Evolutionary conservation across 2,888 invertebrate species (phyloP), one percentile per base, ranked within the genome.

Genomic region (Lepidochitona cinerea): DNA sequence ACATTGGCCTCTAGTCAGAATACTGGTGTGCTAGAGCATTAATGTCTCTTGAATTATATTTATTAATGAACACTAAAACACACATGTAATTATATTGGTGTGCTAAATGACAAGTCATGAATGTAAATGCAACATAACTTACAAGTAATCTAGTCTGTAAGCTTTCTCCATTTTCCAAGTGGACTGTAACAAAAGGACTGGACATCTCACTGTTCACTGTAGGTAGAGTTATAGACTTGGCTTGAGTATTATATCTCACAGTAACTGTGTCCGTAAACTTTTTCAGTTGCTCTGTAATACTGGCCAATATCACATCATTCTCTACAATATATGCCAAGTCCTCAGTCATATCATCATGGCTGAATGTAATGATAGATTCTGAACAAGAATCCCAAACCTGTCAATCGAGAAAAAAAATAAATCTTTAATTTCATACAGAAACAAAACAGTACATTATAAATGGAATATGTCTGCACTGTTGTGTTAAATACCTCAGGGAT

Each of bases 331-430:
- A 97, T 0, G 97, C 96, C 0, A 99, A 93, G 88, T 96, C 94
- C 65, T 94, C 93, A 32, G 93, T 92, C 83, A 94, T 91, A 77
- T 94, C 92, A 18, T 95, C 94, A 75, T 95, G 92, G 83, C 94
- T 95, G 89, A 98, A 98, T 75, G 95, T 94, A 78, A 98, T 97
- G 84, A 95, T 92, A 0, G 97, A 95, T 90, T 97, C 95, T 0
- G 98, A 97, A 87, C 95, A 94, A 2, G 95, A 95, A 91, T 98
- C 98, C 97, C 97, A 98, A 29, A 98, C 95, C 96, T 96, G 88
- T 59, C 88, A 86, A 74, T 75, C 77, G 81, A 14, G 14, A 14
- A 68, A 37, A 73, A 37, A 35, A 26, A 66, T 59, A n/a, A n/a
- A n/a, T n/a, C n/a, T n/a, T n/a, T n/a, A n/a, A n/a, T n/a, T n/a